Conservation (phyloP, 2,888 invertebrate species). For the Aporophyla nigra region DNA sequence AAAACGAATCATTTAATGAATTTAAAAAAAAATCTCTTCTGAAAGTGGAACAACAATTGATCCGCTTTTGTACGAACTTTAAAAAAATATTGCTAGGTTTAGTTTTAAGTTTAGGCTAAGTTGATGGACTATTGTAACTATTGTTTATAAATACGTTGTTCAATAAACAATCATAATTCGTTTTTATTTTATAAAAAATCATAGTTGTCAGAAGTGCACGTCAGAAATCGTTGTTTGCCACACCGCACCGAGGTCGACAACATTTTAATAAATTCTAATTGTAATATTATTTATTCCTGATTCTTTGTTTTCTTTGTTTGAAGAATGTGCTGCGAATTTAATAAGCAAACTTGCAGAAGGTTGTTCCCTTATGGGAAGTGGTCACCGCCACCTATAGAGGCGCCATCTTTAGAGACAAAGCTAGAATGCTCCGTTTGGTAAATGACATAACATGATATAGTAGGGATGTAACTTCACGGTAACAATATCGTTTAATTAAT, state of each 20-base stretch:
- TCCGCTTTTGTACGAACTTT: not conserved
- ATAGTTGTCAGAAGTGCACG: not conserved
- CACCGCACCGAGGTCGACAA: constrained; percentile 54
- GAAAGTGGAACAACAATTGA: not conserved
- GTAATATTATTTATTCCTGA: constrained; percentile 31
- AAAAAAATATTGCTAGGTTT: not conserved
- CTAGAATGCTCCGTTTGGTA: not conserved
- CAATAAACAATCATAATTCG: not conserved
- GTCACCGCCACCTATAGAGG: not conserved
- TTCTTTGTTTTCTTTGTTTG: constrained; percentile 52
- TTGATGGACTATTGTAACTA: not conserved
- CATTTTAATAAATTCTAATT: constrained; percentile 60
- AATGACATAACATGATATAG: too few relatives aligned
- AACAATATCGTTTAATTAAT: too few relatives aligned
- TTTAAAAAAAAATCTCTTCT: not conserved
- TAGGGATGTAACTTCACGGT: too few relatives aligned
- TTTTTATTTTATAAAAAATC: not conserved
- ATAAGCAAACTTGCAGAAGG: not conserved
- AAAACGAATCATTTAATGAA: not conserved
- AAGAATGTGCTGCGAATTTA: constrained; percentile 24
- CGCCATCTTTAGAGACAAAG: not conserved
- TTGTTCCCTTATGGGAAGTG: not conserved
- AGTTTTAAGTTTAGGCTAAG: not conserved
- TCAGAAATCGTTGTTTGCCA: not conserved
- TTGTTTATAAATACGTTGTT: not conserved